Conservation (phyloP, 2,888 invertebrate species). For the Ochropacha duplaris region DNA sequence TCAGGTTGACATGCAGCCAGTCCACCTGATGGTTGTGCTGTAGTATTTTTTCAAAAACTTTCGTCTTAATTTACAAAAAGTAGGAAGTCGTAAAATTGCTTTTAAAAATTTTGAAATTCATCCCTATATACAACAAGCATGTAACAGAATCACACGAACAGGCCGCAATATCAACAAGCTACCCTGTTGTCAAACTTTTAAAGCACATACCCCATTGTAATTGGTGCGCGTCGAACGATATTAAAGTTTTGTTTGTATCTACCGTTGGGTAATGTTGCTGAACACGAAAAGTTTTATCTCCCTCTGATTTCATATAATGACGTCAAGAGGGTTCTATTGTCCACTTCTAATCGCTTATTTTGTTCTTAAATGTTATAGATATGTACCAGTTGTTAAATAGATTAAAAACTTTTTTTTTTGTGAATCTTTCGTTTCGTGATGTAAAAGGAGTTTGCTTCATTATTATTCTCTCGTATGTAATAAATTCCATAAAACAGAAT, state of each 20-base stretch:
- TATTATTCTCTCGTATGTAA: too few relatives aligned
- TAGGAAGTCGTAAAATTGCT: too few relatives aligned
- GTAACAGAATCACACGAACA: too few relatives aligned
- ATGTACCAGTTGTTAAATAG: too few relatives aligned
- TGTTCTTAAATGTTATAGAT: not conserved
- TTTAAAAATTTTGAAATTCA: too few relatives aligned
- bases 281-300: slow-evolving; percentile 2
- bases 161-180: not conserved
- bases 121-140: not conserved
- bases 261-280: not conserved
- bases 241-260: slow-evolving; percentile 3
- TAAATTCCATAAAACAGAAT: too few relatives aligned
- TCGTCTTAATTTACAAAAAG: too few relatives aligned
- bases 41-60: too few relatives aligned
- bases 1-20: too few relatives aligned
- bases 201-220: not conserved
- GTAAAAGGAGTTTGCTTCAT: too few relatives aligned
- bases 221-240: slow-evolving; percentile 3
- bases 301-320: slow-evolving; percentile 2
- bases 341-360: not conserved
- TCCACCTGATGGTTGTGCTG: too few relatives aligned
- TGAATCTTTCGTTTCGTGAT: not conserved
- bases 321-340: not conserved
- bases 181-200: slow-evolving; percentile 1
- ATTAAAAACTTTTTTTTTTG: not conserved